Conservation (phyloP, 1,140 invertebrate genomes). For the Aphelinus atriplicis region DNA sequence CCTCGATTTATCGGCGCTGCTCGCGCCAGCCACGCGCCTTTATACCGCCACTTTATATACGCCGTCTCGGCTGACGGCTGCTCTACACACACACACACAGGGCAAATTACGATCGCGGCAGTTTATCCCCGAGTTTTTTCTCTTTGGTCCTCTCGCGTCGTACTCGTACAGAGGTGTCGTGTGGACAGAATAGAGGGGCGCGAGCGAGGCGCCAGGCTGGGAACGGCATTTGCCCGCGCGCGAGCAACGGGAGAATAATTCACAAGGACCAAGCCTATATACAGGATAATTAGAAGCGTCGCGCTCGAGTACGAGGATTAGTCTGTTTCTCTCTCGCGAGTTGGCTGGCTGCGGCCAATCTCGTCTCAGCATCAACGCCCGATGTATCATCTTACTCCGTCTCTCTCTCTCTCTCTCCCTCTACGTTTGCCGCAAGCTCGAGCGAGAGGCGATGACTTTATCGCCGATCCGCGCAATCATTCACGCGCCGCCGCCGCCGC, state of each 20-base stretch:
- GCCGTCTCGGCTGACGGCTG: background rate
- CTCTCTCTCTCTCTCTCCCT: too few species aligned
- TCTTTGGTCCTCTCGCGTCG: background rate
- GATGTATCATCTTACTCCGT: slow-evolving; percentile 65
- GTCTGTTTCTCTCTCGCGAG: too few species aligned
- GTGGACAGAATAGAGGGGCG: too few species aligned
- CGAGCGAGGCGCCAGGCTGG: too few species aligned
- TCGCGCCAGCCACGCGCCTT: background rate
- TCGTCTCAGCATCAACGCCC: slow-evolving; percentile 59
- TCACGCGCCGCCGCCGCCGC: slow-evolving; percentile 47
- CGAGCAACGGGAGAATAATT: too few species aligned
- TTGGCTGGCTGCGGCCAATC: slow-evolving; percentile 47
- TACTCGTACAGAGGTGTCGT: background rate
- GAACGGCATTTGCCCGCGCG: too few species aligned
- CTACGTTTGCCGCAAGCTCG: background rate
- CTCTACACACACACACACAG: background rate
- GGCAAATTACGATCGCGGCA: too few species aligned
- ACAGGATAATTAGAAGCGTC: too few species aligned
- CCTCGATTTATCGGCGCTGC: slow-evolving; percentile 21
- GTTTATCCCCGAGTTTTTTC: too few species aligned
- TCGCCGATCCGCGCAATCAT: slow-evolving; percentile 66
- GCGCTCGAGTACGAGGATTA: too few species aligned
- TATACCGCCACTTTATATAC: background rate
- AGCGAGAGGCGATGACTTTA: slow-evolving; percentile 66
- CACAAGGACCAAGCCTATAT: too few species aligned